A percentile compares a stretch with the other conserved stretches of the same genome.
These are phyloP conservation scores for Tetrax tetrax DNA, from an alignment of 2,113 vertebrate genomes.

Conservation along the genomic window DNA sequence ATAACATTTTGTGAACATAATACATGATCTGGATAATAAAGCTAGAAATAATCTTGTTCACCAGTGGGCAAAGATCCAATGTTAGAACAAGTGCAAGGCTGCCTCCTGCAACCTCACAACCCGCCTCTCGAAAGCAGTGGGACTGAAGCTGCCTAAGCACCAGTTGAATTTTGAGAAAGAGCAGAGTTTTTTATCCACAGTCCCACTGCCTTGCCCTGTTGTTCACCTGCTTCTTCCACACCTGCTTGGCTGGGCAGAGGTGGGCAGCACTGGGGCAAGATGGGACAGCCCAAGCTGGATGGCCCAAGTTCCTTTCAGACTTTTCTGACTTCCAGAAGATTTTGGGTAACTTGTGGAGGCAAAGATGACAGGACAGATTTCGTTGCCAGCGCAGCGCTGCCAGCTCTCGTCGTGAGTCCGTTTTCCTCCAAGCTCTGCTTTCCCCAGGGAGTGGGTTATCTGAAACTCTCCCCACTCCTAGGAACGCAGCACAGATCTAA, in stretches of 20 bases:
- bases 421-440: background rate
- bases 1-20: background rate
- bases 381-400: background rate
- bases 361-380: background rate
- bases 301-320: background rate
- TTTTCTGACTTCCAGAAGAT: background rate
- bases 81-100: background rate
- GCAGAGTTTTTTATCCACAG: background rate
- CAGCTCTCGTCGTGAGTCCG: accelerated
- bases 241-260: background rate
- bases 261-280: background rate
- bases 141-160: accelerated
- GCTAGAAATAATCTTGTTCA: background rate
- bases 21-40: background rate
- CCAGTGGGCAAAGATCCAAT: background rate
- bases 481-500: background rate
- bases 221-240: background rate
- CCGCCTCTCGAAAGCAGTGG: background rate
- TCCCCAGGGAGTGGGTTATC: background rate
- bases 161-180: background rate
- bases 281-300: background rate
- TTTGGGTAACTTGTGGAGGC: background rate
- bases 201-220: background rate
- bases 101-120: background rate
- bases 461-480: background rate